Percentiles rank a stretch among this genome's conserved stretches.
Conservation (phyloP, 2,797 vertebrate genomes). For the Rhinoraja longicauda region DNA sequence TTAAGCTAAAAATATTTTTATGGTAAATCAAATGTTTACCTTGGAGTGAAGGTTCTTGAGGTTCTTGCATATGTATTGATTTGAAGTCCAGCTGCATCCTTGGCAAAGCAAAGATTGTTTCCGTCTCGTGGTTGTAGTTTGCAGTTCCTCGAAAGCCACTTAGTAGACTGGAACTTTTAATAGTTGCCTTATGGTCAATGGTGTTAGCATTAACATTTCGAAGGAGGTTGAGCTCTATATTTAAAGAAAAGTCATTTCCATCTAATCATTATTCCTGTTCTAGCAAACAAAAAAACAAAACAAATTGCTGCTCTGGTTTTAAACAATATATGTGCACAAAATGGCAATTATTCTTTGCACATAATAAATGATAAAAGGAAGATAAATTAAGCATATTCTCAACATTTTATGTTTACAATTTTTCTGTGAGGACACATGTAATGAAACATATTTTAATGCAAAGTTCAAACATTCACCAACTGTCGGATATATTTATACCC, state of each 20-base stretch:
- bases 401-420: not conserved
- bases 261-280: not conserved
- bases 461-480: no score
- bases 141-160: conserved; percentile 86
- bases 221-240: conserved; percentile 81
- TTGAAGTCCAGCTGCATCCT: conserved; percentile 98
- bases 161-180: conserved; percentile 83
- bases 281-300: no score
- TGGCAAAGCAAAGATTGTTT: conserved; percentile 95
- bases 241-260: not conserved
- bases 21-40: conserved; percentile 56
- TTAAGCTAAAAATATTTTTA: not conserved
- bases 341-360: not conserved
- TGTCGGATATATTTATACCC: no score
- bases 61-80: conserved; percentile 91
- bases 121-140: conserved; percentile 95
- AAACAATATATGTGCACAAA: not conserved
- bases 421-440: not conserved
- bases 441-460: not conserved
- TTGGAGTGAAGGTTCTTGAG: conserved; percentile 82
- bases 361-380: not conserved
- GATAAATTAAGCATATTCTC: not conserved
- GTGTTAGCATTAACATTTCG: conserved; percentile 91
- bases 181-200: conserved; percentile 71
- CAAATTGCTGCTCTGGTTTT: not conserved